Conservation (phyloP, 2,113 vertebrate species). For the Megalops atlanticus region DNA sequence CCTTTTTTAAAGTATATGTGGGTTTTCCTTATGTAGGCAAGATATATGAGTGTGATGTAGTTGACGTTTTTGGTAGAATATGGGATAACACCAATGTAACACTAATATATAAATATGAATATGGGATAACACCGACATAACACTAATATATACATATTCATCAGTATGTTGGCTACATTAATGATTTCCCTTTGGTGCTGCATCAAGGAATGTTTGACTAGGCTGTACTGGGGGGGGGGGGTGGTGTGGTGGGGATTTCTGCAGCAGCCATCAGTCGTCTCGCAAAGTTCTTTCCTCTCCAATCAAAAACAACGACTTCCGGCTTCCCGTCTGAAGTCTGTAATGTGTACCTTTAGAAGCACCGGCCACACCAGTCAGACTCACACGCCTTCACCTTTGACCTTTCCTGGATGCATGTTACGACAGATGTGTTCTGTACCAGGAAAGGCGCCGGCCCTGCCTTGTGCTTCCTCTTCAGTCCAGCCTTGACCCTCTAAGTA, state of each 20-base stretch:
- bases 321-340: not conserved
- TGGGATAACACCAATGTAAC: no score
- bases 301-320: not conserved
- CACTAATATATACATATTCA: no score
- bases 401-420: conserved; percentile 33
- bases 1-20: not conserved
- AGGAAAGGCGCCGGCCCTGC: not conserved
- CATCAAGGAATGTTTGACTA: no score
- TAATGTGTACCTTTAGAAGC: conserved; percentile 1
- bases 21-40: not conserved
- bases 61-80: no score
- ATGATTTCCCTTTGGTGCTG: no score
- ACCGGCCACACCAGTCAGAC: not conserved
- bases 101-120: no score
- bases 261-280: not conserved
- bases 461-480: not conserved
- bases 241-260: no score
- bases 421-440: conserved; percentile 5
- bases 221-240: not conserved
- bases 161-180: no score
- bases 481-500: not conserved
- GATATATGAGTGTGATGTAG: no score
- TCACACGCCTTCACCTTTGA: conserved; percentile 23
- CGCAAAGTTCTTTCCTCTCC: not conserved
- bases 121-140: no score